A percentile compares a stretch with the other conserved stretches of the same genome.
These are phyloP conservation scores for Darevskia mixta DNA, from an alignment of 2,797 vertebrate species.

Conservation along the genomic window DNA sequence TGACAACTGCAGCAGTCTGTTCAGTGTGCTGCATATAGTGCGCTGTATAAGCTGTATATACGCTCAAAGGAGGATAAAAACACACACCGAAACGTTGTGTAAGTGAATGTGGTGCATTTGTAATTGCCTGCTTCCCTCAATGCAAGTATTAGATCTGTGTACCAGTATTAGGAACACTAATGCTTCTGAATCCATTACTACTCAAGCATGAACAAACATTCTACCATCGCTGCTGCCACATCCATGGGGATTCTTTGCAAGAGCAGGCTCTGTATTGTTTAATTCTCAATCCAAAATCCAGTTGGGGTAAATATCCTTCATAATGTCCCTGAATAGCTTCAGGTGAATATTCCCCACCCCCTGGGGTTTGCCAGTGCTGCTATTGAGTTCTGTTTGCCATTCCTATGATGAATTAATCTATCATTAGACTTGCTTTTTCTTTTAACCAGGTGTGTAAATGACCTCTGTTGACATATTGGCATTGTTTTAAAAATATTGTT, in stretches of 20 bases:
- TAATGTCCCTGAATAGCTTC: not conserved
- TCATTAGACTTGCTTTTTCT: constrained; percentile 14
- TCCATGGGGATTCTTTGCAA: constrained; percentile 21
- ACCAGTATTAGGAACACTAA: not conserved
- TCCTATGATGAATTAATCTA: not conserved
- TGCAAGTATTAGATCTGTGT: not conserved
- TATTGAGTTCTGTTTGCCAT: not conserved
- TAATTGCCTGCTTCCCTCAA: not conserved
- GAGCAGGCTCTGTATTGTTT: not conserved
- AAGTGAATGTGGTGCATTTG: constrained; percentile 8
- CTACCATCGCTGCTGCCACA: not conserved
- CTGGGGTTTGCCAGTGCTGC: not conserved
- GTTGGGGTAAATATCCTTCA: not conserved
- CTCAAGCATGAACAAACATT: constrained; percentile 16
- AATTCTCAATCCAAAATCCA: constrained; percentile 14
- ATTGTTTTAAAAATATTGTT: not conserved
- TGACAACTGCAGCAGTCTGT: not conserved
- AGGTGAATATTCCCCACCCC: not conserved
- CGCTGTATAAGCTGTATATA: not conserved
- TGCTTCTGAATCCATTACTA: constrained; percentile 13
- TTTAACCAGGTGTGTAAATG: constrained; percentile 36
- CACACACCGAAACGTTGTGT: not conserved
- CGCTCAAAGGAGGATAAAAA: constrained; percentile 48
- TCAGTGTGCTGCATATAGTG: not conserved
- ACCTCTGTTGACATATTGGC: not conserved